Evolutionary conservation across 2,113 vertebrate genomes (phyloP).

Genomic region (Tapirus terrestris): DNA sequence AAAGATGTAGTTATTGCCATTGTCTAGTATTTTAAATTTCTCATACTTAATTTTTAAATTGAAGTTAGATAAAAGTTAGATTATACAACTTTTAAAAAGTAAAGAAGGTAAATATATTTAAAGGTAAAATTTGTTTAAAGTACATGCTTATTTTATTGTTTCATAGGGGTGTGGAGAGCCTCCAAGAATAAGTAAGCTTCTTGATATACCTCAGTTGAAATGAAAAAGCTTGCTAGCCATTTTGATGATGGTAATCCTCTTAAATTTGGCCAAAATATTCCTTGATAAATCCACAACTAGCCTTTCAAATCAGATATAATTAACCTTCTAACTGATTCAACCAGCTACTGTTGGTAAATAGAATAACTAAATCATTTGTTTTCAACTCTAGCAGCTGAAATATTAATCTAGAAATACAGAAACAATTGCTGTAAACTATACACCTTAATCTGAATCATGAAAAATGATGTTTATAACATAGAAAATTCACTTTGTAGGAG

Average conservation of each 20-base stretch:
- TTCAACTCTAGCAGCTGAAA: not conserved
- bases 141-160: conserved; percentile 44
- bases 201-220: conserved; percentile 20
- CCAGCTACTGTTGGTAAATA: not conserved
- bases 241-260: conserved; percentile 19
- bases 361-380: not conserved
- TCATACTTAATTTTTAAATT: conserved; percentile 21
- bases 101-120: conserved; percentile 28
- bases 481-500: not conserved
- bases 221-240: not conserved
- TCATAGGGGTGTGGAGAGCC: not conserved
- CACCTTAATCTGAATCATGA: not conserved
- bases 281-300: not conserved
- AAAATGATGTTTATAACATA: not conserved
- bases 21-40: conserved; percentile 10
- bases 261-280: conserved; percentile 38
- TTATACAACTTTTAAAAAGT: conserved; percentile 31
- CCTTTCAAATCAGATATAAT: not conserved
- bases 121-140: conserved; percentile 45
- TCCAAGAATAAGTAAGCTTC: not conserved
- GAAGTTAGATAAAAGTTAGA: not conserved
- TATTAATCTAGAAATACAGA: not conserved
- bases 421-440: not conserved
- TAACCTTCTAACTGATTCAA: conserved; percentile 11
- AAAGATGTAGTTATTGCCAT: not conserved